A percentile compares a stretch with the other conserved stretches of the same genome.
phyloP scores from a whole-genome alignment of 2,888 invertebrate genomes.

The Aphodius granarius region DNA sequence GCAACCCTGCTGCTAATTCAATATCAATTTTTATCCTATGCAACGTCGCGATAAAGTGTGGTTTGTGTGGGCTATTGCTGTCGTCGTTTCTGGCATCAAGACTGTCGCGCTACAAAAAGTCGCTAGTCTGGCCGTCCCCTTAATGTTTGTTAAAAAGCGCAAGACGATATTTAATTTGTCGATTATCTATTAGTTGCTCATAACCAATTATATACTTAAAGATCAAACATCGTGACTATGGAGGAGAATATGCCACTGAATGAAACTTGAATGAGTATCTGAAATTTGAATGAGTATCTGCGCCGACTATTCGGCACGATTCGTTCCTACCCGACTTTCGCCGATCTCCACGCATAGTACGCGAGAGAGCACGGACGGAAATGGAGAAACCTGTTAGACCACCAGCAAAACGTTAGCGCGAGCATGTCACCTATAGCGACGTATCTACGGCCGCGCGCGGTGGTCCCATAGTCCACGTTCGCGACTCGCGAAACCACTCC shows the following conservation, averaged over 20 bases:
- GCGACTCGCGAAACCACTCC: constrained; percentile 15
- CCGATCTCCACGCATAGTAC: not conserved
- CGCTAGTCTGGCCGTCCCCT: too few relatives aligned
- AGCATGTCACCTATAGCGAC: not conserved
- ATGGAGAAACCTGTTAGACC: constrained; percentile 34
- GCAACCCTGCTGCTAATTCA: too few relatives aligned
- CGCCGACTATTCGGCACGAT: not conserved
- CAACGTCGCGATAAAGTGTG: too few relatives aligned
- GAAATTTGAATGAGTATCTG: not conserved
- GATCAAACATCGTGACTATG: not conserved
- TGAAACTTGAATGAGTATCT: not conserved
- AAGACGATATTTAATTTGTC: too few relatives aligned
- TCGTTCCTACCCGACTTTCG: not conserved
- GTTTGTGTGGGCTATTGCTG: too few relatives aligned
- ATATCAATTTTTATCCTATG: too few relatives aligned
- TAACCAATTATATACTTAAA: not conserved
- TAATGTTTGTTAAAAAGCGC: too few relatives aligned
- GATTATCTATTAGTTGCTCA: not conserved
- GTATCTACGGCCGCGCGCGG: constrained; percentile 17
- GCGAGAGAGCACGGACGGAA: constrained; percentile 25
- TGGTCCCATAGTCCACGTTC: constrained; percentile 15
- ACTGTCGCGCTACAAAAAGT: too few relatives aligned
- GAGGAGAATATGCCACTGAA: not conserved
- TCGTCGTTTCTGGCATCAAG: too few relatives aligned
- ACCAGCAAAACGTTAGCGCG: constrained; percentile 28